A percentile compares a stretch with the other conserved stretches of the same genome.
Evolutionary conservation across 37 sponge, comb jelly and placozoan species (phyloP).

Genomic region (Bolinopsis microptera): DNA sequence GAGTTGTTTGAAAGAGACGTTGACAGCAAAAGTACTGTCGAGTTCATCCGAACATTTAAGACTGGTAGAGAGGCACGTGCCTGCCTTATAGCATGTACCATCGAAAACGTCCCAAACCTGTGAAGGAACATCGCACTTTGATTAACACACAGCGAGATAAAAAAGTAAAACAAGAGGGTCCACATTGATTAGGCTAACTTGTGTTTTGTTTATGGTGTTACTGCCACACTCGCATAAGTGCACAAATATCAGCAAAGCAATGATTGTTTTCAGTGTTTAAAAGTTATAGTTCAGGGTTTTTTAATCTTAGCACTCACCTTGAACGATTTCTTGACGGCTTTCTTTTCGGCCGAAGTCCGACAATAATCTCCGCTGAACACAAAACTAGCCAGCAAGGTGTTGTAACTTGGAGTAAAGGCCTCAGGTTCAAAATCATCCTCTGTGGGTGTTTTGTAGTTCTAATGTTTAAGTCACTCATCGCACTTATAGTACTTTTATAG

Average conservation of each 20-base stretch:
- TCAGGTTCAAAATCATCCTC: background rate
- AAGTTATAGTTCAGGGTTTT: too few relatives aligned
- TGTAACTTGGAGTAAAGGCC: background rate
- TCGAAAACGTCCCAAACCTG: background rate
- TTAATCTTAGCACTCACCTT: background rate
- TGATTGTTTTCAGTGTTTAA: too few relatives aligned
- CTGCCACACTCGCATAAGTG: too few relatives aligned
- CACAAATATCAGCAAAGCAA: too few relatives aligned
- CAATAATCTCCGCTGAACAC: background rate
- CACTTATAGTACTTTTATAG: too few relatives aligned
- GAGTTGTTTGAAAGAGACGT: background rate
- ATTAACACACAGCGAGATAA: too few relatives aligned
- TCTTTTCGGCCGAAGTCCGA: background rate
- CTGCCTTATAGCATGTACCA: background rate
- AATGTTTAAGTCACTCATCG: background rate
- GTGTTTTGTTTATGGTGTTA: too few relatives aligned
- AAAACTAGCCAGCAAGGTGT: background rate
- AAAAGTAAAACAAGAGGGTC: too few relatives aligned
- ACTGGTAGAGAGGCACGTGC: background rate
- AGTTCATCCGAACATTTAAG: background rate
- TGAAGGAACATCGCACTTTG: too few relatives aligned
- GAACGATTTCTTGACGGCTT: conserved; percentile 3
- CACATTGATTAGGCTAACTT: too few relatives aligned
- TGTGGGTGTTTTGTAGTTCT: background rate
- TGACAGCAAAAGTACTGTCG: background rate